Percentiles rank a stretch among this genome's conserved stretches.
Conservation (phyloP, 2,888 invertebrate genomes). For the Teinopalpus imperialis region DNA sequence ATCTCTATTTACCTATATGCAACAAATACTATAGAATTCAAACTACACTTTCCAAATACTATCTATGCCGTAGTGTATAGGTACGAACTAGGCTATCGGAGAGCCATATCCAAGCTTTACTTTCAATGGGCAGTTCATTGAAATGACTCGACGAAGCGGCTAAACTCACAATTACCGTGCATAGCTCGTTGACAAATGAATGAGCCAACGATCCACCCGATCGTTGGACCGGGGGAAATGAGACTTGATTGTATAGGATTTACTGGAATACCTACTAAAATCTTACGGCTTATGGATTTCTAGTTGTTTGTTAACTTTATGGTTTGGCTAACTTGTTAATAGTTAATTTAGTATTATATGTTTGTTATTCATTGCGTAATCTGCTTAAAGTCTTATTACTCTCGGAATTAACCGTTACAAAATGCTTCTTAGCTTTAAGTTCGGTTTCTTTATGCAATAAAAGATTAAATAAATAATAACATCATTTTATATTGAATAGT, state of each 20-base stretch:
- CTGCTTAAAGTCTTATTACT: too few relatives aligned
- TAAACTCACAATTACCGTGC: conserved; percentile 1
- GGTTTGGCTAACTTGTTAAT: too few relatives aligned
- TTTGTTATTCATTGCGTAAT: too few relatives aligned
- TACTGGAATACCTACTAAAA: background rate
- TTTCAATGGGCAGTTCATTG: conserved; percentile 16
- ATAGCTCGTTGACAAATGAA: conserved; percentile 9
- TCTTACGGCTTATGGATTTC: too few relatives aligned
- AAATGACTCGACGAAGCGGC: conserved; percentile 3
- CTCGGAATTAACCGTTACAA: too few relatives aligned
- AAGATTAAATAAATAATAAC: too few relatives aligned
- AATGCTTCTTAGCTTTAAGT: too few relatives aligned
- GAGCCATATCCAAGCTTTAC: conserved; percentile 2
- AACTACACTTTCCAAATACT: conserved; percentile 8
- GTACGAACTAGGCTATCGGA: background rate
- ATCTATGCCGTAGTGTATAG: background rate
- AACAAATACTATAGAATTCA: background rate
- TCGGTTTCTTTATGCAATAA: too few relatives aligned
- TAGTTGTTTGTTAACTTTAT: too few relatives aligned
- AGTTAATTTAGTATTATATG: too few relatives aligned
- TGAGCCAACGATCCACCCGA: background rate
- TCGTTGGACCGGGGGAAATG: background rate
- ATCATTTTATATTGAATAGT: too few relatives aligned
- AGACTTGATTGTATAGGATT: background rate
- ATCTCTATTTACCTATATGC: background rate